These are phyloP conservation scores for Tineola bisselliella DNA, from an alignment of 2,888 invertebrate genomes.

Conservation along the genomic window DNA sequence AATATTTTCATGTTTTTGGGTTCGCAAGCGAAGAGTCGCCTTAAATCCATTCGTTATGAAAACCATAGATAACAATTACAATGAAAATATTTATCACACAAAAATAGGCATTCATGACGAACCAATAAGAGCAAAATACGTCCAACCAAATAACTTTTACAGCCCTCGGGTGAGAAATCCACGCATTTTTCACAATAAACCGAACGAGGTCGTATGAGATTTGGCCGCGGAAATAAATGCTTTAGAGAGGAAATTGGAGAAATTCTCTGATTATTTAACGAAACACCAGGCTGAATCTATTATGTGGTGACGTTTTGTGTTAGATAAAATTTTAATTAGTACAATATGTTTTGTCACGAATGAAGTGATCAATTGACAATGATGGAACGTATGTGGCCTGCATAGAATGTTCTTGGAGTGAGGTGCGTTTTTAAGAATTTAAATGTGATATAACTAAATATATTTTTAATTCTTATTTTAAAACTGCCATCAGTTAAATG, in stretches of 20 bases:
- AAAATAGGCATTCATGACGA: slow-evolving; percentile 44
- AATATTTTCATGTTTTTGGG: slow-evolving; percentile 74
- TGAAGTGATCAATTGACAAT: too few relatives aligned
- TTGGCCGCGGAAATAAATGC: slow-evolving; percentile 65
- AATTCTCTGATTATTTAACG: slow-evolving; percentile 58
- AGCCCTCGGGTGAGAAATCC: slow-evolving; percentile 58
- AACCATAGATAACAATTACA: slow-evolving; percentile 41
- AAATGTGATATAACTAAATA: neutral
- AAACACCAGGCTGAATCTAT: slow-evolving; percentile 70
- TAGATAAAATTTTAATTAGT: too few relatives aligned
- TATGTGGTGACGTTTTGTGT: slow-evolving; percentile 71
- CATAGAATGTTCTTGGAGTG: too few relatives aligned
- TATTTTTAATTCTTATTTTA: neutral
- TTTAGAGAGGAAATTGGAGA: slow-evolving; percentile 61
- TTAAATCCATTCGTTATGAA: slow-evolving; percentile 47
- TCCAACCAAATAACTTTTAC: slow-evolving; percentile 60
- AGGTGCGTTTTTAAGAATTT: neutral
- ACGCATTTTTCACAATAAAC: slow-evolving; percentile 52
- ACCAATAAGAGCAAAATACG: slow-evolving; percentile 52
- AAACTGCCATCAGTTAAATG: too few relatives aligned
- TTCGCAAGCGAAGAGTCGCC: slow-evolving; percentile 62
- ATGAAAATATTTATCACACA: slow-evolving; percentile 52
- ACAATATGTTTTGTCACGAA: too few relatives aligned
- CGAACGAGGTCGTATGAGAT: slow-evolving; percentile 65
- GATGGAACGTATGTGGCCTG: too few relatives aligned